A percentile compares a stretch with the other conserved stretches of the same genome.
phyloP scores from a whole-genome alignment of 2,113 vertebrate genomes.

The Dicentrarchus labrax region DNA sequence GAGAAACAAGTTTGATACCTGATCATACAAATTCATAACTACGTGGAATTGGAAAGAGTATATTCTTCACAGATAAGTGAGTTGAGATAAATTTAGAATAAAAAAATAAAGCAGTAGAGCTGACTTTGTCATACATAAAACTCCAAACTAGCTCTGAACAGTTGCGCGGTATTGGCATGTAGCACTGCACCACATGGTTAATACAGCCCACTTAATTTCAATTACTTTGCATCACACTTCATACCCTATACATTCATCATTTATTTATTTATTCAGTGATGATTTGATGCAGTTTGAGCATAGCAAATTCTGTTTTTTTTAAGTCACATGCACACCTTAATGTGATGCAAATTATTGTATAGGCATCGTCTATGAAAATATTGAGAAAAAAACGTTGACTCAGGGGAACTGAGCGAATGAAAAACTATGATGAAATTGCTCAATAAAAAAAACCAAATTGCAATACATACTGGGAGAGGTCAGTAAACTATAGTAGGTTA shows the following conservation, averaged over 20 bases:
- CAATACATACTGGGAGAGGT: neutral
- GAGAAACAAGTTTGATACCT: no score
- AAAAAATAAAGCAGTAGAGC: no score
- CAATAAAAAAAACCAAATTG: neutral
- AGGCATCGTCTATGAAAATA: constrained; percentile 5
- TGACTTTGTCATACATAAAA: no score
- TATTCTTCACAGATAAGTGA: no score
- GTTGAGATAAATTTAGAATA: no score
- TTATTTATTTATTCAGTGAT: neutral
- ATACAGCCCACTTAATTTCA: constrained; percentile 2
- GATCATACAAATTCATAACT: no score
- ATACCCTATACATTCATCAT: neutral
- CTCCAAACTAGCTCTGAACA: neutral
- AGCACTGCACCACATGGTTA: neutral
- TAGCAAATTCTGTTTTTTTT: neutral
- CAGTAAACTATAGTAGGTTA: neutral
- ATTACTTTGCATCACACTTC: neutral
- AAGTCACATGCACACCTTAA: neutral
- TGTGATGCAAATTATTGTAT: neutral
- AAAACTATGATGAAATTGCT: constrained; percentile 11
- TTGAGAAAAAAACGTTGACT: neutral
- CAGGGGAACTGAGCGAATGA: neutral
- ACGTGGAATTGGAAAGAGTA: no score
- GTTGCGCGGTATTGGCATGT: neutral
- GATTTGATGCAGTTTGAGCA: neutral